phyloP scores from a whole-genome alignment of 2,113 vertebrate species.

The Struthio camelus region DNA sequence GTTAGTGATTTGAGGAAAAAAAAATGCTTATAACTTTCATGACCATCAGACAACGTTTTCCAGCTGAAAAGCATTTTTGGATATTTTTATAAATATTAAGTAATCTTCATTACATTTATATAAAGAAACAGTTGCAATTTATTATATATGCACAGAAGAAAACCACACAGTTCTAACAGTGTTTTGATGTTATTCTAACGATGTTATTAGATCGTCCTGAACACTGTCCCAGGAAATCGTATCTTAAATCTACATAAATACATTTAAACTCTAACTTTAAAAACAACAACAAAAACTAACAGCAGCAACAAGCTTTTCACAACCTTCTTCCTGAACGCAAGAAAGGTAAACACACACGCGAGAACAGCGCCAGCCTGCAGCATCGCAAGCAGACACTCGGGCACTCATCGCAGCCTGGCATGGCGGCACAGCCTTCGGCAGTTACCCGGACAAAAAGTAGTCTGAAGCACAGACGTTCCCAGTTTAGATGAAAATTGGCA shows the following conservation, averaged over 20 bases:
- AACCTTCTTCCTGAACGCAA: not conserved
- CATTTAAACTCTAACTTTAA: not conserved
- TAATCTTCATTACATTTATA: not conserved
- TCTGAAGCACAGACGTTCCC: not conserved
- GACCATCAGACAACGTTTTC: not conserved
- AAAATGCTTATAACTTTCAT: not conserved
- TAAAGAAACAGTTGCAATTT: not conserved
- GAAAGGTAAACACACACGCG: not conserved
- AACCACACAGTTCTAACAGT: not conserved
- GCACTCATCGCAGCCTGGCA: not conserved
- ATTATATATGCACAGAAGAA: not conserved
- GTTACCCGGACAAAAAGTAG: not conserved
- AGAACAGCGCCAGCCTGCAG: rapidly evolving
- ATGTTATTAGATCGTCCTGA: not conserved
- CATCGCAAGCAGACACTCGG: not conserved
- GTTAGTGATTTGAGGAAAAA: not conserved
- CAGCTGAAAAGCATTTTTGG: not conserved
- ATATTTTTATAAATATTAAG: not conserved
- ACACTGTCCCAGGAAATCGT: not conserved
- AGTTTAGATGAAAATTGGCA: not conserved
- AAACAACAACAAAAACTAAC: not conserved
- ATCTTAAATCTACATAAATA: not conserved
- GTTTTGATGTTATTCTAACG: not conserved
- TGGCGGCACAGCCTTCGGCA: not conserved
- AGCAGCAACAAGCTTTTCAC: no score